phyloP scores from a whole-genome alignment of 53 echinoderm and acorn worm genomes.

The Luidia sarsii region DNA sequence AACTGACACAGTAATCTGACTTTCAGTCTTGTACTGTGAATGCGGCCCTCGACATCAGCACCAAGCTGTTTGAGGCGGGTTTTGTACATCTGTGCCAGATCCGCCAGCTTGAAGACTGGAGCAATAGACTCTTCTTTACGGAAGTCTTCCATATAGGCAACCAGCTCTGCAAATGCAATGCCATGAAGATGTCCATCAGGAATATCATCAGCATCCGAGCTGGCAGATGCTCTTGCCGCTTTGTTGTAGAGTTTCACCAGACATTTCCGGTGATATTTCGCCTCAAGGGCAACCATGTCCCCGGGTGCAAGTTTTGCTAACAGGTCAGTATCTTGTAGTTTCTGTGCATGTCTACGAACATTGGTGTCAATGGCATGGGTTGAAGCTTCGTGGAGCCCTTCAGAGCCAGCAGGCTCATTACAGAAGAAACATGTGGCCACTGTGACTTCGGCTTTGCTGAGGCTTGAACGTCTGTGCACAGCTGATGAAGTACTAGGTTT shows the following conservation, averaged over 20 bases:
- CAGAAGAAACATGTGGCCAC: slow-evolving; percentile 41
- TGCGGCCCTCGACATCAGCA: not conserved
- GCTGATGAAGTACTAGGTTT: not conserved
- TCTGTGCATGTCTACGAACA: slow-evolving; percentile 35
- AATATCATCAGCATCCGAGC: not conserved
- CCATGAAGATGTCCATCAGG: slow-evolving; percentile 1
- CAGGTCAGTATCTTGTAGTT: slow-evolving; percentile 18
- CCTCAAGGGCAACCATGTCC: slow-evolving; percentile 57
- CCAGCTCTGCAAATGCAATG: slow-evolving; percentile 56
- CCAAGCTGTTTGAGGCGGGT: slow-evolving; percentile 41
- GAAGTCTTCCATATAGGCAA: slow-evolving; percentile 17
- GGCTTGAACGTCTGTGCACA: not conserved
- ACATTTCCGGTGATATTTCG: slow-evolving; percentile 39
- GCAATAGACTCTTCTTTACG: not conserved
- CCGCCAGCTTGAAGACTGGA: slow-evolving; percentile 47
- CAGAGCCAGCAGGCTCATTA: slow-evolving; percentile 10
- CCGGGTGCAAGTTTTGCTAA: slow-evolving; percentile 14
- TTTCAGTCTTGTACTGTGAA: slow-evolving; percentile 43
- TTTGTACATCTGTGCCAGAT: slow-evolving; percentile 37
- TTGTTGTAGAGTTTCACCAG: slow-evolving; percentile 16
- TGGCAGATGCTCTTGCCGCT: not conserved
- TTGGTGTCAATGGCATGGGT: slow-evolving; percentile 22
- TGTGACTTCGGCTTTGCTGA: not conserved
- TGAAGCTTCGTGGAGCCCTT: slow-evolving; percentile 26
- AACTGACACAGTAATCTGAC: slow-evolving; percentile 3